These are phyloP conservation scores for Cavia porcellus DNA, from an alignment of 2,113 vertebrate species.

Conservation along the genomic window DNA sequence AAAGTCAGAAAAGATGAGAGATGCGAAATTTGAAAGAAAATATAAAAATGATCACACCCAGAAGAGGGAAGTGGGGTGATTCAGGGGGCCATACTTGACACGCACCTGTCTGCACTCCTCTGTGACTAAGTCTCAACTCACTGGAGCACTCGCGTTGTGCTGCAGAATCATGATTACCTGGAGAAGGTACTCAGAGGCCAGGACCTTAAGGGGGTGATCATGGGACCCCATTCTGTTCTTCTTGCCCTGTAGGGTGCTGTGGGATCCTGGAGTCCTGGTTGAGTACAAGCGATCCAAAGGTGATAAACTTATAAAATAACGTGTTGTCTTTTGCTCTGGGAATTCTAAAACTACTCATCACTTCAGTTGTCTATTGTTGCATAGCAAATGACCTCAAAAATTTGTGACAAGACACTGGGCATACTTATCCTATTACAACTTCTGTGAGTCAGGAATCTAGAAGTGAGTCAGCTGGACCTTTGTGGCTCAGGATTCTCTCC, in stretches of 20 bases:
- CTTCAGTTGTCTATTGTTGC: background rate
- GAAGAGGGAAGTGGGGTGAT: background rate
- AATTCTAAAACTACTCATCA: background rate
- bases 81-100: rapidly evolving
- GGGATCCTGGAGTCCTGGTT: background rate
- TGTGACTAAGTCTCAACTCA: background rate
- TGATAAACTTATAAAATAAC: background rate
- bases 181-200: background rate
- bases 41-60: background rate
- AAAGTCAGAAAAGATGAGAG: background rate
- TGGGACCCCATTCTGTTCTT: no score
- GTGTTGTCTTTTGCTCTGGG: background rate
- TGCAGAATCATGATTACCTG: background rate
- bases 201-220: background rate
- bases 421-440: background rate
- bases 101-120: rapidly evolving
- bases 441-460: background rate
- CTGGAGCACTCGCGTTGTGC: rapidly evolving
- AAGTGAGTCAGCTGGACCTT: background rate
- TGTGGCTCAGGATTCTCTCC: background rate
- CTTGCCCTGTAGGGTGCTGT: rapidly evolving
- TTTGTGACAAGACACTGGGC: background rate
- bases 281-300: background rate
- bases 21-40: background rate
- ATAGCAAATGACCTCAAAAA: background rate